Evolutionary conservation across 2,888 invertebrate genomes (phyloP).

Genomic region (Meiosimyza platycephala): DNA sequence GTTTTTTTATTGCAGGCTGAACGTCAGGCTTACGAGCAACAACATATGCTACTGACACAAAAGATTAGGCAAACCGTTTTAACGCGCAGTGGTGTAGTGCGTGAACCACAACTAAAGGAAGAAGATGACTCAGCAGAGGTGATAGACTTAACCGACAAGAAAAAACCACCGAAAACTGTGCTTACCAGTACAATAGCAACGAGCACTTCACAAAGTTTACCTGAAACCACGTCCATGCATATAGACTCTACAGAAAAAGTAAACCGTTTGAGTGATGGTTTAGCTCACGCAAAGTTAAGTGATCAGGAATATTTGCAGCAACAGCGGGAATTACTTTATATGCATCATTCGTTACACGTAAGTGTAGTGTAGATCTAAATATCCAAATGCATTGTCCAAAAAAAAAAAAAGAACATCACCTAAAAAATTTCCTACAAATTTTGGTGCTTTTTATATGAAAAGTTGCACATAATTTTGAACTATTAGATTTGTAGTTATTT

Average conservation of each 20-base stretch:
- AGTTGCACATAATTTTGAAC: too few relatives aligned
- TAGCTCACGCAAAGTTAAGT: conserved; percentile 48
- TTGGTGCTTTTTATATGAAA: too few relatives aligned
- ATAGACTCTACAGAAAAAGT: conserved; percentile 42
- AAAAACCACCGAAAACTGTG: conserved; percentile 69
- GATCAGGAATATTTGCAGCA: conserved; percentile 74
- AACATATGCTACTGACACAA: conserved; percentile 78
- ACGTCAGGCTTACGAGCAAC: conserved; percentile 70
- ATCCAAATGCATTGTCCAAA: too few relatives aligned
- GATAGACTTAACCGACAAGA: conserved; percentile 82
- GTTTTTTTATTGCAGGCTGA: conserved; percentile 62
- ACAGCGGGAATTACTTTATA: conserved; percentile 74
- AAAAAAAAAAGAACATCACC: too few relatives aligned
- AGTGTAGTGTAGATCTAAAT: not conserved
- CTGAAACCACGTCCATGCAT: conserved; percentile 67
- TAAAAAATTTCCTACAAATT: too few relatives aligned
- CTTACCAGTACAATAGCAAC: conserved; percentile 68
- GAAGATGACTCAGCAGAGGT: conserved; percentile 74
- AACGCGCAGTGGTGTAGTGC: conserved; percentile 75
- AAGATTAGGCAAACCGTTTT: conserved; percentile 90
- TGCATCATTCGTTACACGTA: conserved; percentile 71
- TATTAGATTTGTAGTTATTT: too few relatives aligned
- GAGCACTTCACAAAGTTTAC: conserved; percentile 65
- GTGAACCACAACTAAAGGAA: conserved; percentile 68
- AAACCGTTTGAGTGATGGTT: conserved; percentile 46